phyloP scores from a whole-genome alignment of 2,113 vertebrate genomes.

The Pipra filicauda region DNA sequence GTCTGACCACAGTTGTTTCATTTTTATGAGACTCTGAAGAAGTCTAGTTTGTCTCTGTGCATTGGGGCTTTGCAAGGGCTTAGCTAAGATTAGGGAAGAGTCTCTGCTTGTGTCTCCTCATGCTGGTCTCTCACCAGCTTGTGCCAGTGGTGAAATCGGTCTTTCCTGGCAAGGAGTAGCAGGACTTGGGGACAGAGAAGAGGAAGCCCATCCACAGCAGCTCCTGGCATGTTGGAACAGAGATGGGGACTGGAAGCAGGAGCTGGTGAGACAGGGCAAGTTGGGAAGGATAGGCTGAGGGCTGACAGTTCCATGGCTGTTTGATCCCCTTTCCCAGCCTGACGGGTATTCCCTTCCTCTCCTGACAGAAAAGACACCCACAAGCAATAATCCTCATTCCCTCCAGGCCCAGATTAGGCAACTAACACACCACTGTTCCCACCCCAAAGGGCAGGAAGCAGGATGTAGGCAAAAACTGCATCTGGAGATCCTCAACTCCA shows the following conservation, averaged over 20 bases:
- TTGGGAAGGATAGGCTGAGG: neutral
- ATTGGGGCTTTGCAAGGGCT: neutral
- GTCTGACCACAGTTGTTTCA: neutral
- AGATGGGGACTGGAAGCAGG: neutral
- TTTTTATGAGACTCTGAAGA: neutral
- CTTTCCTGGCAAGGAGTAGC: neutral
- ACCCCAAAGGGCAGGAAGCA: too few relatives aligned
- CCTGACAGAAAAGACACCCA: neutral
- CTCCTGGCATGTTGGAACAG: neutral
- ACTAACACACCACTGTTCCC: neutral
- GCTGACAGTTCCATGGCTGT: rapidly evolving
- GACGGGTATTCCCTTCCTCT: neutral
- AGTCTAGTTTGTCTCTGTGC: neutral
- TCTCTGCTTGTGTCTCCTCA: neutral
- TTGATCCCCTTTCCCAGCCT: neutral
- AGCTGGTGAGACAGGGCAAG: neutral
- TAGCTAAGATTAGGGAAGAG: constrained; percentile 17
- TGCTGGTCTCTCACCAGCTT: neutral
- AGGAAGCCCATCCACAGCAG: neutral
- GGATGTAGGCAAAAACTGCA: neutral
- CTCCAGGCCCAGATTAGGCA: rapidly evolving
- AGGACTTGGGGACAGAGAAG: neutral
- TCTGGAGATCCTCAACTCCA: neutral
- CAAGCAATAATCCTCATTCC: neutral
- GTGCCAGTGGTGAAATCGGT: neutral